Percentiles rank a stretch among this genome's conserved stretches.
These are phyloP conservation scores for Tragulus kanchil DNA, from an alignment of 2,113 vertebrate genomes.

Conservation along the genomic window DNA sequence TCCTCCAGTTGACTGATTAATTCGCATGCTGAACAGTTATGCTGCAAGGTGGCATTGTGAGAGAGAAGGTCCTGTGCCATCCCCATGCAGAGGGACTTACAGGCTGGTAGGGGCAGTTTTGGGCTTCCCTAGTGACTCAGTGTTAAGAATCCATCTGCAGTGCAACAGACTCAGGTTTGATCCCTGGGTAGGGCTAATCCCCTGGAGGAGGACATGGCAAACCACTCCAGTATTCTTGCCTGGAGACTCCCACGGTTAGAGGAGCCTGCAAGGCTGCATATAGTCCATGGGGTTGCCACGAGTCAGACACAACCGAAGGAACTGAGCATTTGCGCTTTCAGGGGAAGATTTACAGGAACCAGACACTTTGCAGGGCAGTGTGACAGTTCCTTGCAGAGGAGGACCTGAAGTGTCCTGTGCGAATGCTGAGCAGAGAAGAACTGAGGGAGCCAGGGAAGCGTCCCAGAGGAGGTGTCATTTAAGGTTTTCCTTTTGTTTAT, in stretches of 20 bases:
- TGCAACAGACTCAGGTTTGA: not conserved
- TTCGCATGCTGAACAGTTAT: not conserved
- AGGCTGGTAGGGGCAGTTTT: not conserved
- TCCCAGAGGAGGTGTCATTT: not conserved
- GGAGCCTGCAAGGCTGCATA: not conserved
- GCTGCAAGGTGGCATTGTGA: not conserved
- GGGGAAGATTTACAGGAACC: not conserved
- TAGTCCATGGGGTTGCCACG: not conserved
- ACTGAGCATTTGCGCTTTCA: not conserved
- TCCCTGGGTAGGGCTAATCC: not conserved
- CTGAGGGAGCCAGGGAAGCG: not conserved
- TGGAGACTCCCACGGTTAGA: not conserved
- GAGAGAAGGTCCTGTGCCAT: not conserved
- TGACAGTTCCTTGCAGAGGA: not conserved
- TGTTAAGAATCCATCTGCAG: not conserved
- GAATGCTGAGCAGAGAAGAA: not conserved
- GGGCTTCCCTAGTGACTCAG: not conserved
- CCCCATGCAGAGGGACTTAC: not conserved
- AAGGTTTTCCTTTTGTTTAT: conserved; percentile 25
- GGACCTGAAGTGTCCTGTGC: not conserved
- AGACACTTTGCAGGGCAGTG: not conserved
- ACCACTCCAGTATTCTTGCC: not conserved
- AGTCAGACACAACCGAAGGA: not conserved
- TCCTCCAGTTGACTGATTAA: not conserved
- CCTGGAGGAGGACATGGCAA: not conserved